phyloP scores from a whole-genome alignment of 1,140 invertebrate species.

The Neomicropteryx cornuta region DNA sequence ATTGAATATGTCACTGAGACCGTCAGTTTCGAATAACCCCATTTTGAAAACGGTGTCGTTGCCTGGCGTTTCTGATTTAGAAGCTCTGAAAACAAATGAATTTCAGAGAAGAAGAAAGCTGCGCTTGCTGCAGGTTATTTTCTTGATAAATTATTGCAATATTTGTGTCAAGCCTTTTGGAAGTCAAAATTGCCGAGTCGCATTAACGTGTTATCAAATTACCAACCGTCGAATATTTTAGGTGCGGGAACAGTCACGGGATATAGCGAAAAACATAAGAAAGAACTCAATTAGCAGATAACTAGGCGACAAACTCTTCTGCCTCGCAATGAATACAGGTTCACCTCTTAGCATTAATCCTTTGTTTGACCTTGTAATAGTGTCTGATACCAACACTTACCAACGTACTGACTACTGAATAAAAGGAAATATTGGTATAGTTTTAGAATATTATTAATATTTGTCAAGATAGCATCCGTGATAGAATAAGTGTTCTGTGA shows the following conservation, averaged over 20 bases:
- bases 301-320: constrained; percentile 22
- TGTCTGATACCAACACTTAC: no score
- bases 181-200: constrained; percentile 1
- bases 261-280: constrained; percentile 35
- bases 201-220: background rate
- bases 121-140: constrained; percentile 33
- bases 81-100: constrained; percentile 34
- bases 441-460: no score
- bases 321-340: no score
- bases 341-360: no score
- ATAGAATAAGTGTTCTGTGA: no score
- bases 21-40: no score
- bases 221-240: constrained; percentile 15
- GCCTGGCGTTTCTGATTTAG: constrained; percentile 28
- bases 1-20: no score
- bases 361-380: no score
- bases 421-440: no score
- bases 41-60: no score
- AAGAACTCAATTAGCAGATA: constrained; percentile 31
- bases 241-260: constrained; percentile 39
- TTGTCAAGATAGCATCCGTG: no score
- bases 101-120: constrained; percentile 31
- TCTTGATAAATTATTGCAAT: constrained; percentile 7
- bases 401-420: no score
- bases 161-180: constrained; percentile 5